These are phyloP conservation scores for Onychorhynchus coronatus DNA, from an alignment of 2,113 vertebrate genomes.

Conservation along the genomic window DNA sequence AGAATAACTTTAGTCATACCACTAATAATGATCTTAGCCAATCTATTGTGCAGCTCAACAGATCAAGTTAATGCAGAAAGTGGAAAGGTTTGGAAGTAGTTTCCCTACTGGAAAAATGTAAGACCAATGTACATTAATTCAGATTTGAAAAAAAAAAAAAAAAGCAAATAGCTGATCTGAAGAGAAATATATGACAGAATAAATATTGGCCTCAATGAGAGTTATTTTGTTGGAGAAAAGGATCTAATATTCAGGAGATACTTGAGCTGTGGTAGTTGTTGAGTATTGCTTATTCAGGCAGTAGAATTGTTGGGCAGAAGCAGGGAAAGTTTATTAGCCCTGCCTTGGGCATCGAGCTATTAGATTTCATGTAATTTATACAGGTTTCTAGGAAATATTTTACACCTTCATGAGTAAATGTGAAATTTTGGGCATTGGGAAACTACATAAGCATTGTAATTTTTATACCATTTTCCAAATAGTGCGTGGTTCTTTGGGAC, in stretches of 20 bases:
- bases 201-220: not conserved
- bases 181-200: slow-evolving; percentile 4
- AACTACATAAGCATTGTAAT: not conserved
- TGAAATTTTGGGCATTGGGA: not conserved
- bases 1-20: not conserved
- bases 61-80: not conserved
- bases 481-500: not conserved
- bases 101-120: not conserved
- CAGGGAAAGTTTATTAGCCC: slow-evolving; percentile 39
- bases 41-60: not conserved
- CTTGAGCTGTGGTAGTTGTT: not conserved
- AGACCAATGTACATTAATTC: not conserved
- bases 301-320: slow-evolving; percentile 11
- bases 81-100: not conserved
- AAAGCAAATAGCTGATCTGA: not conserved
- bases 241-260: slow-evolving; percentile 24
- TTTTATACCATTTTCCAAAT: slow-evolving; percentile 10
- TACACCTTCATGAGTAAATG: slow-evolving; percentile 32
- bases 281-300: slow-evolving; percentile 46
- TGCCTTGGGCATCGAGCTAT: slow-evolving; percentile 37
- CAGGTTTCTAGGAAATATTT: slow-evolving; percentile 41
- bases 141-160: not conserved
- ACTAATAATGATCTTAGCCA: not conserved
- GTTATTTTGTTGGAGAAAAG: not conserved
- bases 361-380: slow-evolving; percentile 51